Evolutionary conservation across 2,113 vertebrate species (phyloP), one percentile per base, ranked within the genome.

Genomic region (Clinocottus analis): DNA sequence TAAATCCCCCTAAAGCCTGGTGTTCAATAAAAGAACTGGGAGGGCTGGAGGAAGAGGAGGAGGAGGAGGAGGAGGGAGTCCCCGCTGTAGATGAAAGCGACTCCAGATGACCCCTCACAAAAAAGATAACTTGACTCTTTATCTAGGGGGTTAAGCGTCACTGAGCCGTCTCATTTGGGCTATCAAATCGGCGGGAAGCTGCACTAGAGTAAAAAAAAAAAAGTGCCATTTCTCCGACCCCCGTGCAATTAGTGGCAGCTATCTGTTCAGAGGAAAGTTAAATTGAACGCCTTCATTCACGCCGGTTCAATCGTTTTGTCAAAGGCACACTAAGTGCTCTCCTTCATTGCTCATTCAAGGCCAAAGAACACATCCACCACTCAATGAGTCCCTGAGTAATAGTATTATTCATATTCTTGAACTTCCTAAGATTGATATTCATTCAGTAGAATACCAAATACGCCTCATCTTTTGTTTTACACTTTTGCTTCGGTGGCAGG

Each of bases 1-100:
- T 63, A 91, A 93, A 92, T 92, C 90, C 80, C 84, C 72, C 85
- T 79, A 63, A 81, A 85, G 78, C 47, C 60, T 75, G n/a, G 56
- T 82, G 41, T 86, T 87, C 69, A 75, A 35, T 66, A 41, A 88
- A 79, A 72, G 61, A 67, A 69, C 35, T 19, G 41, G 58, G 41
- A 77, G 60, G 14, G 3, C 29, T 19, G 66, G 69, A 35, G 76
- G 47, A 75, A 56, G 56, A 39, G 10, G 55, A 63, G 35, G 23
- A 63, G 35, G 23, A 35, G 56, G 56, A 39, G 10, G 55, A 62
- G 35, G n/a, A 55, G 41, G n/a, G 19, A 58, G 53, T 75, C 74
- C 55, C 23, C 9, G 13, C 13, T 1, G 16, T 67, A 67, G 81
- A 89, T 79, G 51, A 91, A 90, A 89, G 85, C 16, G 35, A 67